phyloP scores from a whole-genome alignment of 2,888 invertebrate genomes.

The Lapara coniferarum region DNA sequence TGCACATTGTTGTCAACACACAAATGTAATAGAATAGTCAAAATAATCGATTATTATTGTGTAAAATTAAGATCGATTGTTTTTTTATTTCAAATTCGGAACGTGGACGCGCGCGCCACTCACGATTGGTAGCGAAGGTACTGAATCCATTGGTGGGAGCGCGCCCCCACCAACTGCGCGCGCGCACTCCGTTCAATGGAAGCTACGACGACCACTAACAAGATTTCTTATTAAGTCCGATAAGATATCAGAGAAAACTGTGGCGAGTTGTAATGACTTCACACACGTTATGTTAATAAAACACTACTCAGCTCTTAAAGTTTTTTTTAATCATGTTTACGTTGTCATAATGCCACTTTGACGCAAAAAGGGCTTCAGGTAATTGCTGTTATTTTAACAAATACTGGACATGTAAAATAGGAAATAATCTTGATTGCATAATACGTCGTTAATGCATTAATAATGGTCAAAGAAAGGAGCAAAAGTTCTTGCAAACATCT shows the following conservation, averaged over 20 bases:
- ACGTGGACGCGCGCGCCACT: constrained; percentile 56
- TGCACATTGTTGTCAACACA: constrained; percentile 37
- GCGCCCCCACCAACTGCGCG: constrained; percentile 58
- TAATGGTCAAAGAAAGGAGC: constrained; percentile 25
- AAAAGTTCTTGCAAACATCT: constrained; percentile 16
- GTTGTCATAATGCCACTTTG: not conserved
- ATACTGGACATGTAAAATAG: not conserved
- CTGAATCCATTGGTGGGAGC: constrained; percentile 59
- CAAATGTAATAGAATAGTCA: constrained; percentile 25
- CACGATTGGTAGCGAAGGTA: constrained; percentile 62
- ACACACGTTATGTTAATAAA: not conserved
- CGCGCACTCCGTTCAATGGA: constrained; percentile 57
- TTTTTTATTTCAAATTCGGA: constrained; percentile 48
- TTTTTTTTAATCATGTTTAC: not conserved
- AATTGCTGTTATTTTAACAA: not conserved
- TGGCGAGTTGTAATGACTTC: constrained; percentile 35
- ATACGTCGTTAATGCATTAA: constrained; percentile 23
- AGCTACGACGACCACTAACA: constrained; percentile 48
- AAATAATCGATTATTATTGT: constrained; percentile 31
- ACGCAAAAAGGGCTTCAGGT: too few species aligned
- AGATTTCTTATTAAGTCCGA: constrained; percentile 61
- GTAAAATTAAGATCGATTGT: constrained; percentile 39
- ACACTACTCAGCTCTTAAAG: not conserved
- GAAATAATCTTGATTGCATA: constrained; percentile 1
- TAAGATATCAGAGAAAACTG: constrained; percentile 61